Conservation (phyloP, 2,797 vertebrate genomes). For the Arnoldichthys spilopterus region DNA sequence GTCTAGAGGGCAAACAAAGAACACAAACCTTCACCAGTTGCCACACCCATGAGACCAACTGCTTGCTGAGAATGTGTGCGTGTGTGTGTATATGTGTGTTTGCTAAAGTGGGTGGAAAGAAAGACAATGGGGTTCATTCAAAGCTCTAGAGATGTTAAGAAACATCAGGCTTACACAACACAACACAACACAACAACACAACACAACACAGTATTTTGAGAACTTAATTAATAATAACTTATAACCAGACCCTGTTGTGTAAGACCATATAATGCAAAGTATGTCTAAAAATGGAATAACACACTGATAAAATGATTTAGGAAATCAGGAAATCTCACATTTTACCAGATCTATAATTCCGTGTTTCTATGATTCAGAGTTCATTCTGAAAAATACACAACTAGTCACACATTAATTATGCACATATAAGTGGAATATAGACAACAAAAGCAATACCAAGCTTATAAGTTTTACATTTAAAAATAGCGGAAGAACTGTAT, state of each 20-base stretch:
- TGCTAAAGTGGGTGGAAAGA: constrained; percentile 3
- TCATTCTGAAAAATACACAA: too few relatives aligned
- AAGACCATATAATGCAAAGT: too few relatives aligned
- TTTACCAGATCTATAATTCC: too few relatives aligned
- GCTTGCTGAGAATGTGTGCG: background rate
- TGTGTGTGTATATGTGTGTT: background rate
- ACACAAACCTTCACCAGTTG: background rate
- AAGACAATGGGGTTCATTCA: constrained; percentile 24
- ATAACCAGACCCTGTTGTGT: background rate
- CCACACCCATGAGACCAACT: constrained; percentile 3
- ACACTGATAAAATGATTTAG: background rate
- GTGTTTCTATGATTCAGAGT: too few relatives aligned
- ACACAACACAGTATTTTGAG: background rate
- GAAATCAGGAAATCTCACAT: background rate
- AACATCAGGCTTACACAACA: constrained; percentile 2
- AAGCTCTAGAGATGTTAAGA: constrained; percentile 1
- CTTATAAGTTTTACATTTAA: too few relatives aligned
- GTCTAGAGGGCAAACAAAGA: constrained; percentile 8
- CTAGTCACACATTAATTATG: too few relatives aligned
- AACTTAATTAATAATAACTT: too few relatives aligned
- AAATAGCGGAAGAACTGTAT: too few relatives aligned
- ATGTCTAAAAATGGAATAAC: too few relatives aligned
- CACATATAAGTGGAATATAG: too few relatives aligned
- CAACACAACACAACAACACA: background rate
- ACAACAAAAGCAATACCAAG: too few relatives aligned